phyloP scores from a whole-genome alignment of 2,888 invertebrate genomes.

The Furcula furcula region DNA sequence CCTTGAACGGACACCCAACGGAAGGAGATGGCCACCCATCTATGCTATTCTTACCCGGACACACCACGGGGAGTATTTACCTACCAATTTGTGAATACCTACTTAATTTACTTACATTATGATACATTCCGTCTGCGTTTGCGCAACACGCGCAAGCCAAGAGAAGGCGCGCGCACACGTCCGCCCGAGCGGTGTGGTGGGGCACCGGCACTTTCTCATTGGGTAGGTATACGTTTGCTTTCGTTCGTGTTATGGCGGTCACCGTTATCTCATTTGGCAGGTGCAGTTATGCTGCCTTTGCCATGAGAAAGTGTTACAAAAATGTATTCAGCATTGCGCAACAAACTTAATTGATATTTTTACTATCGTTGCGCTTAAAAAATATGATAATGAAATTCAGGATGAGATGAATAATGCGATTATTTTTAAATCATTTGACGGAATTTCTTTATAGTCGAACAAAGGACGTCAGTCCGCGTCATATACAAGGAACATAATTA shows the following conservation, averaged over 20 bases:
- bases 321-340: slow-evolving; percentile 62
- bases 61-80: too few species aligned
- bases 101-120: too few species aligned
- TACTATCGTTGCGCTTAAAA: slow-evolving; percentile 8
- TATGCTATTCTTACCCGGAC: too few species aligned
- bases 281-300: slow-evolving; percentile 60
- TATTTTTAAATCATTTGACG: slow-evolving; percentile 5
- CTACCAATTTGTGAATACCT: slow-evolving; percentile 4
- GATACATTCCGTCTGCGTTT: slow-evolving; percentile 62
- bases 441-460: slow-evolving; percentile 23
- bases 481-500: slow-evolving; percentile 48
- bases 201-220: slow-evolving; percentile 68
- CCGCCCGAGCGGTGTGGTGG: slow-evolving; percentile 29
- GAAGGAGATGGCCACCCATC: too few species aligned
- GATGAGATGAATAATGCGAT: neutral
- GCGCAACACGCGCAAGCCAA: slow-evolving; percentile 72
- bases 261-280: slow-evolving; percentile 79
- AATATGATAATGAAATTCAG: neutral
- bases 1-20: too few species aligned
- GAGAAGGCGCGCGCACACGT: slow-evolving; percentile 54
- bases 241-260: slow-evolving; percentile 64
- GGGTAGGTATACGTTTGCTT: slow-evolving; percentile 73
- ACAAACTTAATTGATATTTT: slow-evolving; percentile 27
- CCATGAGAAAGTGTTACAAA: slow-evolving; percentile 74
- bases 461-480: slow-evolving; percentile 34